Percentiles rank a stretch among this genome's conserved stretches.
phyloP scores from a whole-genome alignment of 1,140 invertebrate species.

The Helicoverpa armigera region DNA sequence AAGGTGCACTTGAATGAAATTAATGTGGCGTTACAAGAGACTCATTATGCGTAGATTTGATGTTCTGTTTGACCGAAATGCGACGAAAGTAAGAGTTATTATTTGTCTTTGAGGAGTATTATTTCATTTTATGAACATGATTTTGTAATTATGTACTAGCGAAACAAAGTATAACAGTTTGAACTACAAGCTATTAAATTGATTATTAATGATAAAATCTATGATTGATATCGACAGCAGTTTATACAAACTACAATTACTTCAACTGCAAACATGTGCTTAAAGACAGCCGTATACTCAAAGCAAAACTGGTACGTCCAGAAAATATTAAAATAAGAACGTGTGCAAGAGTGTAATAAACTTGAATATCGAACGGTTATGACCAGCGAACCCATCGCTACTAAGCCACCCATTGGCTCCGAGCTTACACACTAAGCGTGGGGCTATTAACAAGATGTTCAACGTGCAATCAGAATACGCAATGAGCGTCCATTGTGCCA shows the following conservation, averaged over 20 bases:
- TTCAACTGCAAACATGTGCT: neutral
- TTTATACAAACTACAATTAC: neutral
- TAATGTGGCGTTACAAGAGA: conserved; percentile 46
- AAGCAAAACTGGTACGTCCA: too few relatives aligned
- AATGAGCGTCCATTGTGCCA: conserved; percentile 11
- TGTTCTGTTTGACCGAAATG: conserved; percentile 19
- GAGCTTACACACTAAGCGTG: conserved; percentile 22
- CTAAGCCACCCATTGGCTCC: conserved; percentile 10
- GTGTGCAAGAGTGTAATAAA: neutral
- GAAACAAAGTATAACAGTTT: too few relatives aligned
- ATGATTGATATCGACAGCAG: neutral
- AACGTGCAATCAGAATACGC: conserved; percentile 37
- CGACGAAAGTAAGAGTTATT: conserved; percentile 9
- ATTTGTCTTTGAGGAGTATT: too few relatives aligned
- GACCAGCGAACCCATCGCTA: neutral
- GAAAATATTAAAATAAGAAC: too few relatives aligned
- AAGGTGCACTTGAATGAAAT: conserved; percentile 51
- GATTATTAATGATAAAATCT: too few relatives aligned
- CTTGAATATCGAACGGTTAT: neutral
- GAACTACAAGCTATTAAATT: too few relatives aligned
- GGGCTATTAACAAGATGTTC: conserved; percentile 22
- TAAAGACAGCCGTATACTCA: too few relatives aligned
- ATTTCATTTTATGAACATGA: conserved; percentile 4
- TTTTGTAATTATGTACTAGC: conserved; percentile 1
- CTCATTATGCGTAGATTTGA: conserved; percentile 18